Percentiles rank a stretch among this genome's conserved stretches.
These are phyloP conservation scores for Dicycla oo DNA, from an alignment of 2,888 invertebrate species.

Conservation along the genomic window DNA sequence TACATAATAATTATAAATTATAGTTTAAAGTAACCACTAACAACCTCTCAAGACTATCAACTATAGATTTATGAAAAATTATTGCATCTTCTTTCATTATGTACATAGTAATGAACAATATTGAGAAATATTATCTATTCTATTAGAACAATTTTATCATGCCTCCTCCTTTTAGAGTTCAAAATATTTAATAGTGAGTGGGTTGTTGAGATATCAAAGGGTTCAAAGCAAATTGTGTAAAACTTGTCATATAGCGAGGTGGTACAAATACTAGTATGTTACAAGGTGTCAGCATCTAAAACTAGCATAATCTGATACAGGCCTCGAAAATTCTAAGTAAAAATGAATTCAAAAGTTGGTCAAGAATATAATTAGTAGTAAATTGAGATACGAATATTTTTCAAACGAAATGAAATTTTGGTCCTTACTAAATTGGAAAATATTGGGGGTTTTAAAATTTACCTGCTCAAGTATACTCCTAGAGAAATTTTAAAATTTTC, in stretches of 20 bases:
- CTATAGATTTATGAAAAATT: conserved; percentile 86
- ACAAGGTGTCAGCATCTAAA: conserved; percentile 77
- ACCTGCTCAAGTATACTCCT: conserved; percentile 68
- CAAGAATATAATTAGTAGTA: conserved; percentile 75
- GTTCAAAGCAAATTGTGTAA: conserved; percentile 79
- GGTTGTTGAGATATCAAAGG: conserved; percentile 72
- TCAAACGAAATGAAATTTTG: conserved; percentile 73
- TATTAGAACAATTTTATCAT: conserved; percentile 73
- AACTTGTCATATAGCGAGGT: conserved; percentile 79
- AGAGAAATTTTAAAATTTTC: conserved; percentile 71
- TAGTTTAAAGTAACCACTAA: conserved; percentile 77
- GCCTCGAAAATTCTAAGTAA: conserved; percentile 80
- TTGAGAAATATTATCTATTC: conserved; percentile 73
- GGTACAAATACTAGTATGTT: conserved; percentile 73
- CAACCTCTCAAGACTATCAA: conserved; percentile 78
- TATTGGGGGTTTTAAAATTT: conserved; percentile 69
- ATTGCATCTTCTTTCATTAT: conserved; percentile 85
- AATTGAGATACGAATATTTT: conserved; percentile 72
- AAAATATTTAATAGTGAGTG: conserved; percentile 68
- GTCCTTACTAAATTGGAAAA: conserved; percentile 81
- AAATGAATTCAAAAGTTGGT: conserved; percentile 81
- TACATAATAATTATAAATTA: conserved; percentile 82
- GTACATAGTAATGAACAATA: conserved; percentile 79
- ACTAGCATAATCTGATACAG: conserved; percentile 79
- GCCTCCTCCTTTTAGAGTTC: conserved; percentile 56